Evolutionary conservation across 2,888 invertebrate species (phyloP).

Genomic region (Ormyrus labotus): DNA sequence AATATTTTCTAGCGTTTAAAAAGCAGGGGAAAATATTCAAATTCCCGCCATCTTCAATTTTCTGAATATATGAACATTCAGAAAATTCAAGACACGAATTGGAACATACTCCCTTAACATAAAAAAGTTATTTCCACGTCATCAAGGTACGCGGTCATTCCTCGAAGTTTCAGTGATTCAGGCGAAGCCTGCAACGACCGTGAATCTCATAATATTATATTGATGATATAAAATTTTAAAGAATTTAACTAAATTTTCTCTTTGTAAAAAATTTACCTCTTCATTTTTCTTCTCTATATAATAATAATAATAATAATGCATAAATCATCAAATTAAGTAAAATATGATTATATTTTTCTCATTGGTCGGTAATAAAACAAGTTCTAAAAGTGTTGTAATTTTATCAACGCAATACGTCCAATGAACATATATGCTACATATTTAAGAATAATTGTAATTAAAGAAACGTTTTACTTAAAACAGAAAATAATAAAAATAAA

Average conservation of each 20-base stretch:
- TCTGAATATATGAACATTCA: too few relatives aligned
- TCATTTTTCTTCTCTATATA: conserved; percentile 1
- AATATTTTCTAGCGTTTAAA: background rate
- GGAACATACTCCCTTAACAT: background rate
- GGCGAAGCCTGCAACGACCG: too few relatives aligned
- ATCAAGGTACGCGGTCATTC: too few relatives aligned
- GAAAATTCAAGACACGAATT: too few relatives aligned
- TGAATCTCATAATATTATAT: too few relatives aligned
- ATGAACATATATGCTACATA: conserved; percentile 36
- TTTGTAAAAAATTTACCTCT: too few relatives aligned
- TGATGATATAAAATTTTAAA: too few relatives aligned
- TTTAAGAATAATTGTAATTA: conserved; percentile 43
- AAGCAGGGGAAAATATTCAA: too few relatives aligned
- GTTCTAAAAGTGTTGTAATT: background rate
- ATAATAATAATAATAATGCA: background rate
- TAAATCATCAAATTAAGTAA: conserved; percentile 4
- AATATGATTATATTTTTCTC: background rate
- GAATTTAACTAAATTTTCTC: too few relatives aligned
- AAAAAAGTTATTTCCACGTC: conserved; percentile 9
- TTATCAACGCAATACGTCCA: conserved; percentile 46
- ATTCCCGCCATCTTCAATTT: too few relatives aligned
- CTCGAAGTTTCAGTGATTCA: too few relatives aligned
- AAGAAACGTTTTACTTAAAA: conserved; percentile 32
- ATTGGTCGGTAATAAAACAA: background rate
- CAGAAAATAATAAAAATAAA: conserved; percentile 27